These are phyloP conservation scores for Lepus americanus DNA, from an alignment of 2,113 vertebrate genomes.

Conservation along the genomic window DNA sequence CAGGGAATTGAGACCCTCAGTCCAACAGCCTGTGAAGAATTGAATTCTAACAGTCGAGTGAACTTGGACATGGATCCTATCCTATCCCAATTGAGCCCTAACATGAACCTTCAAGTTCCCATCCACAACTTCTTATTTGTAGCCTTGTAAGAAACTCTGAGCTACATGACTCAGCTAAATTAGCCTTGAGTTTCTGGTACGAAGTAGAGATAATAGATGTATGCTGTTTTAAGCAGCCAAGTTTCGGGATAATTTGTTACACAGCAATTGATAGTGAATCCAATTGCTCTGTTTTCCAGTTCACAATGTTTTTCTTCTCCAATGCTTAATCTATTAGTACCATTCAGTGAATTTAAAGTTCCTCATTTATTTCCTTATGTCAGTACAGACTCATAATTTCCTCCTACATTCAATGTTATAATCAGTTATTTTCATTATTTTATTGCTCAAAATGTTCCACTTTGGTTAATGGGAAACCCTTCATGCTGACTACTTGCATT, in stretches of 20 bases:
- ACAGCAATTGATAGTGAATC: background rate
- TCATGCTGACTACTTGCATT: background rate
- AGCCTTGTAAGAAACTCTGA: background rate
- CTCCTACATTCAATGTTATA: background rate
- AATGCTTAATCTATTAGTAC: background rate
- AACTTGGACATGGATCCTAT: background rate
- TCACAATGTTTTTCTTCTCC: background rate
- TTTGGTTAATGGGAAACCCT: background rate
- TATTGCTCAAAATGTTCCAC: background rate
- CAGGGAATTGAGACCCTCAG: background rate
- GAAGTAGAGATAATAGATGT: background rate
- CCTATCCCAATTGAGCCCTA: background rate
- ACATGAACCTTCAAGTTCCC: background rate
- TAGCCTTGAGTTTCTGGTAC: background rate
- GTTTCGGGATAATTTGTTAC: background rate
- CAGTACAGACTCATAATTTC: background rate
- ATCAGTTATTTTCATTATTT: background rate
- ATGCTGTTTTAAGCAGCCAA: background rate
- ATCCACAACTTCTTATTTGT: background rate
- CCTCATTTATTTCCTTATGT: conserved; percentile 30
- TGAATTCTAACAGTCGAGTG: background rate
- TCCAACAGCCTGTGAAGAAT: background rate
- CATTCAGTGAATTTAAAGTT: conserved; percentile 10
- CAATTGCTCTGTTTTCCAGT: background rate
- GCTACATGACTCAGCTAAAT: background rate